These are phyloP conservation scores for Erannis defoliaria DNA, from an alignment of 2,888 invertebrate genomes.

Conservation along the genomic window DNA sequence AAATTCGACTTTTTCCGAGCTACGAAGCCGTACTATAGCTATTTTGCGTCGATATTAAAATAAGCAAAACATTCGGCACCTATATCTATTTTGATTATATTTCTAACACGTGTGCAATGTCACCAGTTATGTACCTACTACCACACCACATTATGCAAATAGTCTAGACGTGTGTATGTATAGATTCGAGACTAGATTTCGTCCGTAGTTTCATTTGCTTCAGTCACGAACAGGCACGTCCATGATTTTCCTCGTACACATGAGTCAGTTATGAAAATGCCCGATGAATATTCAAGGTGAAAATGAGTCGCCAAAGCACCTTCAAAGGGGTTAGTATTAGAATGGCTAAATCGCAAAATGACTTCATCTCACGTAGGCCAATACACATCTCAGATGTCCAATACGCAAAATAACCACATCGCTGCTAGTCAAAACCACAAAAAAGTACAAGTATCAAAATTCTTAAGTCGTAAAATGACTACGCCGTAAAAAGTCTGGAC, in stretches of 20 bases:
- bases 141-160: constrained; percentile 27
- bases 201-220: background rate
- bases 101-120: constrained; percentile 17
- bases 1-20: no score
- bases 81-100: background rate
- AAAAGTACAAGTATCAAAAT: no score
- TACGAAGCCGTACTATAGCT: no score
- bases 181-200: constrained; percentile 2
- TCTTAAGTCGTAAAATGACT: no score
- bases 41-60: background rate
- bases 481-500: no score
- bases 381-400: no score
- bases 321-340: background rate
- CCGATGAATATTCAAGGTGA: background rate
- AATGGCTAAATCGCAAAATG: no score
- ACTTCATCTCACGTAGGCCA: no score
- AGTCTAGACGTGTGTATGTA: constrained; percentile 24
- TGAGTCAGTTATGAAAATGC: constrained; percentile 16
- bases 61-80: constrained; percentile 3
- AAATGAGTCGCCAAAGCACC: constrained; percentile 7
- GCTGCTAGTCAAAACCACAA: no score
- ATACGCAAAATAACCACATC: no score
- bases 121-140: constrained; percentile 10
- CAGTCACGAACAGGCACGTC: constrained; percentile 8
- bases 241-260: constrained; percentile 1